Evolutionary conservation across 2,113 vertebrate genomes (phyloP).

Genomic region (Steatornis caripensis): DNA sequence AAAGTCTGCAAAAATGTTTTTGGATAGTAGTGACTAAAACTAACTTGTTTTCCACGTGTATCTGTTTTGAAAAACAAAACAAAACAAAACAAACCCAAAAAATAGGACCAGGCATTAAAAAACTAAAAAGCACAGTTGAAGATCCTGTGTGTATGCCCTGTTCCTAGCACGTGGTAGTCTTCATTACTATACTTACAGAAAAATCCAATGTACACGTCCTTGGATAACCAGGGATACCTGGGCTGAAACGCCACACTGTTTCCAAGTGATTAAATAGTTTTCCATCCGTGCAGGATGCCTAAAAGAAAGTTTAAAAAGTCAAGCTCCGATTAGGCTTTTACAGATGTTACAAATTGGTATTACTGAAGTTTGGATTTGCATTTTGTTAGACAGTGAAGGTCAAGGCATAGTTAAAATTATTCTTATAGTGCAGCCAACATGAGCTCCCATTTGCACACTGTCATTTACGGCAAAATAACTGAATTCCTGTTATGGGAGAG

Average conservation of each 20-base stretch:
- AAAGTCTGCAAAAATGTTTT: neutral
- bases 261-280: slow-evolving; percentile 93
- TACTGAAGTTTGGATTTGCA: neutral
- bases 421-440: neutral
- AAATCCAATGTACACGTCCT: slow-evolving; percentile 94
- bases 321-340: neutral
- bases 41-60: neutral
- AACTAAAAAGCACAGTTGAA: neutral
- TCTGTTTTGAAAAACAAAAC: neutral
- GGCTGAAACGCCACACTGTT: slow-evolving; percentile 93
- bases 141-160: neutral
- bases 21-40: neutral
- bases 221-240: slow-evolving; percentile 91
- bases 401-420: neutral
- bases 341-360: neutral
- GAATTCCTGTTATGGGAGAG: neutral
- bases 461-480: neutral
- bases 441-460: neutral
- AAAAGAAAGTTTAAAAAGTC: neutral
- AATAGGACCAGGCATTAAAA: neutral
- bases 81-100: no score
- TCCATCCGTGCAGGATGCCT: slow-evolving; percentile 93
- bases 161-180: neutral
- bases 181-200: slow-evolving; percentile 78
- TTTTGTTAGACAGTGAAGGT: neutral